A percentile compares a stretch with the other conserved stretches of the same genome.
Evolutionary conservation across 2,113 vertebrate species (phyloP).

Genomic region (Carlito syrichta): DNA sequence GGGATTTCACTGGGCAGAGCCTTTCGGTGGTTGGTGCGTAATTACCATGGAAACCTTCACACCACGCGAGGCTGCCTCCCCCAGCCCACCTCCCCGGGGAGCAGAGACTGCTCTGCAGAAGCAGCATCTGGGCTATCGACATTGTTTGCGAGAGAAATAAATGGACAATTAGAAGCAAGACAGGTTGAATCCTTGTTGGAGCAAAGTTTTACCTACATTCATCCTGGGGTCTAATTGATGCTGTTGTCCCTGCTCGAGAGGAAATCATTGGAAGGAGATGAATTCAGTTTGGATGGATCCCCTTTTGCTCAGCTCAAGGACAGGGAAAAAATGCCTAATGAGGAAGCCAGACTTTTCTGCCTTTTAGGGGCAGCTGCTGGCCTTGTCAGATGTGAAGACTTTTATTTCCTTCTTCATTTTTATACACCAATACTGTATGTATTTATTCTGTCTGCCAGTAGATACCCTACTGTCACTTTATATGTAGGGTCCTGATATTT

Average conservation of each 20-base stretch:
- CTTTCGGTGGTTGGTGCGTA: not conserved
- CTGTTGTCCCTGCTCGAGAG: not conserved
- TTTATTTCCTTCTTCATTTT: not conserved
- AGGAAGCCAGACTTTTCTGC: not conserved
- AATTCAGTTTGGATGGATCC: constrained; percentile 52
- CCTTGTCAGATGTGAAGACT: not conserved
- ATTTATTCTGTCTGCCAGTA: not conserved
- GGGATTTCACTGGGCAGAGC: constrained; percentile 37
- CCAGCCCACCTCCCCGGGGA: not conserved
- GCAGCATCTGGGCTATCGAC: constrained; percentile 45
- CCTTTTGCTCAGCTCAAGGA: constrained; percentile 46
- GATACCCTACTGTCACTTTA: not conserved
- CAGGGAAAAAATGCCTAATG: constrained; percentile 45
- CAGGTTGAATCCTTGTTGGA: constrained; percentile 59
- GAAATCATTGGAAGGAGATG: constrained; percentile 68
- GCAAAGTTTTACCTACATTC: constrained; percentile 54
- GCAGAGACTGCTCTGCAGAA: not conserved
- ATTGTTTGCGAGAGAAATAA: constrained; percentile 65
- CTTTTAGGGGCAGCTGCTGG: constrained; percentile 9
- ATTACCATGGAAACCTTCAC: constrained; percentile 64
- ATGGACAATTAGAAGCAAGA: constrained; percentile 70
- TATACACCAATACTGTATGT: not conserved
- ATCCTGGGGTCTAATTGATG: constrained; percentile 60
- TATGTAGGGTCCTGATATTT: not conserved
- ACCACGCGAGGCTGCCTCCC: constrained; percentile 7